A percentile compares a stretch with the other conserved stretches of the same genome.
Conservation (phyloP, 2,888 invertebrate species). For the Ferrisia virgata region DNA sequence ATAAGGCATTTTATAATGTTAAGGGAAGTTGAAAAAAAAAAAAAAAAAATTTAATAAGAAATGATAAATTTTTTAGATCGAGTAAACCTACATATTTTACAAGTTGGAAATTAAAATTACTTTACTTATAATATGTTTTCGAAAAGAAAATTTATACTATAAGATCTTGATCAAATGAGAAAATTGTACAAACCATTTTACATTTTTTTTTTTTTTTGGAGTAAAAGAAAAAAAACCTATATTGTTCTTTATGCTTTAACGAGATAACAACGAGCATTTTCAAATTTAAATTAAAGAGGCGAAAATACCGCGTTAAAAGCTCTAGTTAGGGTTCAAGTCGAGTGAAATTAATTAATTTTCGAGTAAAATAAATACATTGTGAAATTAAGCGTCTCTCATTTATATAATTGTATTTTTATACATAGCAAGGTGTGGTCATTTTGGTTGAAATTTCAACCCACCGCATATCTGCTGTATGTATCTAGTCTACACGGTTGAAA, state of each 20-base stretch:
- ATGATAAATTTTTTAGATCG: too few species aligned
- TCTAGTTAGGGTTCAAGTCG: neutral
- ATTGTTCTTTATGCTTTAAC: neutral
- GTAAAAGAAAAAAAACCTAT: neutral
- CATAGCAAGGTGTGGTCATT: neutral
- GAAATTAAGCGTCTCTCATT: conserved; percentile 3
- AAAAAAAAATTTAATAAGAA: too few species aligned
- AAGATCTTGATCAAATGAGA: too few species aligned
- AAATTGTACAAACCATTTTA: too few species aligned
- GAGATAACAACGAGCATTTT: neutral
- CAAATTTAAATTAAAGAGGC: neutral
- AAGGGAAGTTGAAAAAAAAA: too few species aligned
- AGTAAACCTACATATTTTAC: too few species aligned
- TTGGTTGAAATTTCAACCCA: neutral
- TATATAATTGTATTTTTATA: neutral
- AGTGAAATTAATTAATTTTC: conserved; percentile 3
- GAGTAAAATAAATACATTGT: neutral
- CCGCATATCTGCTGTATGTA: too few species aligned
- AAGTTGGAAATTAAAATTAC: too few species aligned
- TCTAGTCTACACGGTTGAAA: neutral
- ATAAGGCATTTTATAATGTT: neutral
- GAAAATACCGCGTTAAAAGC: neutral
- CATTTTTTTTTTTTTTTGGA: neutral
- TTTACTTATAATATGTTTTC: too few species aligned
- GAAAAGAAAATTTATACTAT: too few species aligned